Conservation (phyloP, 1,140 invertebrate species). For the Augochlora pura region DNA sequence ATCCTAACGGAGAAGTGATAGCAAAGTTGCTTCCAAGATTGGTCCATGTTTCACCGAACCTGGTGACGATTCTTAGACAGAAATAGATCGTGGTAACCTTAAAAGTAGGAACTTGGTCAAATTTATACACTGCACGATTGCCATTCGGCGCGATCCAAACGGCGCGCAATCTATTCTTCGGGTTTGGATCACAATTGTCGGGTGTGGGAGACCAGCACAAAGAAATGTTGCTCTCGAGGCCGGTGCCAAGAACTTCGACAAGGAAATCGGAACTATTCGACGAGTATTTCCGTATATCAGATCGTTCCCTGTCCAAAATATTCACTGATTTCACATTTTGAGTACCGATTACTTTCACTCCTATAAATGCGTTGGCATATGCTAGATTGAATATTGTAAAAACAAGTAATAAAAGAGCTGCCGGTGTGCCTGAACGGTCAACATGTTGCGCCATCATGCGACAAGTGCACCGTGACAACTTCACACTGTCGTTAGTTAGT, state of each 20-base stretch:
- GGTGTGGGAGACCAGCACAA: constrained; percentile 59
- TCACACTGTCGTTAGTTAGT: constrained; percentile 46
- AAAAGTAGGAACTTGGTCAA: constrained; percentile 56
- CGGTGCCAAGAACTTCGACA: constrained; percentile 57
- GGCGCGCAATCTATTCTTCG: constrained; percentile 45
- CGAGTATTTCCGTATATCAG: background rate
- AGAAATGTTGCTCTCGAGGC: constrained; percentile 55
- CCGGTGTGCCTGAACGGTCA: constrained; percentile 66
- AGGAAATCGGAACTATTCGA: constrained; percentile 26
- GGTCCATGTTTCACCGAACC: constrained; percentile 58
- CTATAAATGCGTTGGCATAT: constrained; percentile 50
- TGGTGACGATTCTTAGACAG: constrained; percentile 61
- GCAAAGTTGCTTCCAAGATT: constrained; percentile 67
- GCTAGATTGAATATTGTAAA: constrained; percentile 65
- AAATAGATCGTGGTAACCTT: constrained; percentile 73
- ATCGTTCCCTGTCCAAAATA: constrained; percentile 23
- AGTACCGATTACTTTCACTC: constrained; percentile 27
- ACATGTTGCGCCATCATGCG: constrained; percentile 78
- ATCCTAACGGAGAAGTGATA: constrained; percentile 38
- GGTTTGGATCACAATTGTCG: constrained; percentile 36
- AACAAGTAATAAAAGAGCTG: constrained; percentile 70
- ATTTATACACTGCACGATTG: constrained; percentile 59
- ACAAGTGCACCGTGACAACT: constrained; percentile 71
- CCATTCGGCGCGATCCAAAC: constrained; percentile 47
- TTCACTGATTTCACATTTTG: constrained; percentile 50